Percentiles rank a stretch among this genome's conserved stretches.
Evolutionary conservation across 2,888 invertebrate genomes (phyloP).

Genomic region (Amiota mariae): DNA sequence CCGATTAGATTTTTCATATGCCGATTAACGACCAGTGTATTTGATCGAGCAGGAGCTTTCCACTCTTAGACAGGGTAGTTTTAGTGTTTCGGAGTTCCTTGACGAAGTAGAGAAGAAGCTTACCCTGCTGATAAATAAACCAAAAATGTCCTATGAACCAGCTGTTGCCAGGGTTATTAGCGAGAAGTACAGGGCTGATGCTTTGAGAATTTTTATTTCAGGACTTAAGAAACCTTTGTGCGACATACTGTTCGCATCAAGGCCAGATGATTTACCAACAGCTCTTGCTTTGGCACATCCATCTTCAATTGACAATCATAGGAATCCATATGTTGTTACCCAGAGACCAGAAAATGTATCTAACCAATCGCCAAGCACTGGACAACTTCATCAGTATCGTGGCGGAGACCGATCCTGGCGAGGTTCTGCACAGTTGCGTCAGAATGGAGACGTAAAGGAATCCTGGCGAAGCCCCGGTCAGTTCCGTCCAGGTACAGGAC

Average conservation of each 20-base stretch:
- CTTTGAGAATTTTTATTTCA: constrained; percentile 38
- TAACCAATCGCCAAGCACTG: too few species aligned
- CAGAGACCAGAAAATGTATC: too few species aligned
- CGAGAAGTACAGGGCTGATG: constrained; percentile 42
- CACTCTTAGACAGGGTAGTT: not conserved
- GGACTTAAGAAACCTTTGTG: constrained; percentile 35
- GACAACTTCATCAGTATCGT: not conserved
- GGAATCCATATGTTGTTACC: too few species aligned
- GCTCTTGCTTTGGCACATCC: constrained; percentile 39
- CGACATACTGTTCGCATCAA: constrained; percentile 38
- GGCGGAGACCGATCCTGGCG: too few species aligned
- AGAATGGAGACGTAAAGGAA: too few species aligned
- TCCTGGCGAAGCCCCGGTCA: too few species aligned
- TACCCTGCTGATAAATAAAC: constrained; percentile 37
- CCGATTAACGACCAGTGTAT: constrained; percentile 31
- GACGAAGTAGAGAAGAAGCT: constrained; percentile 36
- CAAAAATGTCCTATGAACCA: constrained; percentile 34
- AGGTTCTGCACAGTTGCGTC: too few species aligned
- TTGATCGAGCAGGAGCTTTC: constrained; percentile 12
- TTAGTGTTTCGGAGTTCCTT: not conserved
- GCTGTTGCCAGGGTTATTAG: constrained; percentile 31
- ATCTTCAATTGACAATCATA: too few species aligned
- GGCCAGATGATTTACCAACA: constrained; percentile 33
- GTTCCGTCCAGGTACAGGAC: too few species aligned
- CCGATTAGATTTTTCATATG: constrained; percentile 7